Base-by-base conservation (phyloP, 2,113 vertebrate species). In the Polypterus bichir region DNA sequence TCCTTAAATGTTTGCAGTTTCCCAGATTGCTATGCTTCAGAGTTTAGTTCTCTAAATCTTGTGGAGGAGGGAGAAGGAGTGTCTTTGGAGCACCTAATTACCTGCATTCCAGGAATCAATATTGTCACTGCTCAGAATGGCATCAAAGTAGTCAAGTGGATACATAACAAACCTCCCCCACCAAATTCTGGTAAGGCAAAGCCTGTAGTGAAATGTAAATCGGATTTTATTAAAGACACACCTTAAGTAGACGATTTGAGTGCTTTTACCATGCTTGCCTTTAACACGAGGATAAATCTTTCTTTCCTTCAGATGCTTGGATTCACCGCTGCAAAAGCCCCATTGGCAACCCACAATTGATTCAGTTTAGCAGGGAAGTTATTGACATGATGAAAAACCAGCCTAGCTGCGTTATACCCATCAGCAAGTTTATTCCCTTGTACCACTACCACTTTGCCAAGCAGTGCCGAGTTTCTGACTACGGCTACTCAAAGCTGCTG, bases 391-490 rank as follows among this genome's bases (percentile, higher is more conserved):
- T 99, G 60, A 96, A 92, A 81, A 92, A 71, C 72, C 93, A 95
- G 53, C 87, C 93, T 0, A 89, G 77, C 9, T 94, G 93, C 54
- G 65, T 96, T 54, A 89, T 94, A 74, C 89, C 92, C 2, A 75
- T 98, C 62, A 88, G 83, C 70, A 94, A 92, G 67, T 98, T 99
- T 79, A 97, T 99, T 71, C 95, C 96, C 0, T 90, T 79, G 0
- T 99, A 98, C 72, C 95, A 98, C 57, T 93, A 98, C 66, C 93
- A 99, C 74, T 99, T 97, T 62, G 96, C 92, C 48, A 99, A 99
- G 74, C 96, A 99, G 4, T 99, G 96, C 70, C 82, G 94, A 0
- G 96, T 99, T 52, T 97, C 96, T 1, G 93, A 99, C 81, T 98
- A 98, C 0, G 95, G 96, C 2, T 99, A 90, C 73, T 89, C 93